Evolutionary conservation across 2,113 vertebrate genomes (phyloP).

Genomic region (Lonchura striata): DNA sequence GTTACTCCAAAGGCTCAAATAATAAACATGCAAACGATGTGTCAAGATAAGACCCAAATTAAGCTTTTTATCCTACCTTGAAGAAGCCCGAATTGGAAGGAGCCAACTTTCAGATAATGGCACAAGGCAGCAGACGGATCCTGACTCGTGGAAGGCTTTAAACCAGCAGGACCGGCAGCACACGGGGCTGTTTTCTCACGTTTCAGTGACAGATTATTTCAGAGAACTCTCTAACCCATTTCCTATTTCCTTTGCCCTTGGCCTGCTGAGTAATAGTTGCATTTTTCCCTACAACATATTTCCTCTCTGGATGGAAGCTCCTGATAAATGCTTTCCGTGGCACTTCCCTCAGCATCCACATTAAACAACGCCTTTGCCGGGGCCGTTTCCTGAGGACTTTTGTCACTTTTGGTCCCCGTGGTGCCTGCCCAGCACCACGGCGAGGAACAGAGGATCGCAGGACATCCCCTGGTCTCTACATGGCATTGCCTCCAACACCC

Average conservation of each 20-base stretch:
- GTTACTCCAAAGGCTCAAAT: background rate
- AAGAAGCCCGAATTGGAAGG: background rate
- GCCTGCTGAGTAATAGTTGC: constrained; percentile 63
- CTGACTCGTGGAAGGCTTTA: background rate
- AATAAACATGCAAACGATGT: constrained; percentile 13
- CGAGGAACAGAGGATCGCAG: background rate
- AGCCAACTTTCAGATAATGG: background rate
- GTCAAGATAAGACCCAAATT: constrained; percentile 23
- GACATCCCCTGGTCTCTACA: background rate
- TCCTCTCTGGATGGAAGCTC: constrained; percentile 51
- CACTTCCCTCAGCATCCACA: constrained; percentile 31
- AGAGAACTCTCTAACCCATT: constrained; percentile 32
- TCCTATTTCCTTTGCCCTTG: constrained; percentile 65
- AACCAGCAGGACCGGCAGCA: background rate
- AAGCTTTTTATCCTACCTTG: constrained; percentile 25
- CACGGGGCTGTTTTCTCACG: constrained; percentile 12
- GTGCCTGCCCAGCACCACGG: background rate
- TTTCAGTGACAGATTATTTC: constrained; percentile 48
- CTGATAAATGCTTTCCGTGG: constrained; percentile 60
- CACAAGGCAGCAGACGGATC: background rate
- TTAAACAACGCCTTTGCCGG: constrained; percentile 35
- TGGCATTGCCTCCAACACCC: background rate
- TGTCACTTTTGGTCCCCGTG: background rate
- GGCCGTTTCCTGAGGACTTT: constrained; percentile 57
- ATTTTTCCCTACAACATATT: constrained; percentile 42